phyloP scores from a whole-genome alignment of 1,140 invertebrate genomes.

The Aphaenogaster rudis region DNA sequence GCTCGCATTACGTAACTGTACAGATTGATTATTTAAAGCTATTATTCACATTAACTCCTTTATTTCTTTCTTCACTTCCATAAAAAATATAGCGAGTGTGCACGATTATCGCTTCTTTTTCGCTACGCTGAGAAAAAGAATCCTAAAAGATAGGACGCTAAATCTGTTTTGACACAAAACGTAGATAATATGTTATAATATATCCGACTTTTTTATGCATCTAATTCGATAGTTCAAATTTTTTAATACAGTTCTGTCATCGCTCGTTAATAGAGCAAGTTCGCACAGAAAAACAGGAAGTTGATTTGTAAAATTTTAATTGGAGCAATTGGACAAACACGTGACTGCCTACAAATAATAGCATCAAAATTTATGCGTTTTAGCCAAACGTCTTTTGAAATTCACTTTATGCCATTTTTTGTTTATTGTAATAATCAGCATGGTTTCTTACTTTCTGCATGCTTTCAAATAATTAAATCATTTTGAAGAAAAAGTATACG shows the following conservation, averaged over 20 bases:
- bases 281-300: conserved; percentile 14
- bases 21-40: conserved; percentile 58
- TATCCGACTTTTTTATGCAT: conserved; percentile 9
- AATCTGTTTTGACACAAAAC: conserved; percentile 36
- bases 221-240: not conserved
- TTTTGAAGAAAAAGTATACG: not conserved
- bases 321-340: not conserved
- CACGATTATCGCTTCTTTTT: conserved; percentile 38
- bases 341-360: not conserved
- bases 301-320: conserved; percentile 17
- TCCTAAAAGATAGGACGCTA: conserved; percentile 14
- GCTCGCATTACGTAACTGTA: conserved; percentile 50
- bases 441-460: not conserved
- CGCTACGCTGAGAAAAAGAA: conserved; percentile 35
- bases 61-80: conserved; percentile 42
- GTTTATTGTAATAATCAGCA: not conserved
- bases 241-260: conserved; percentile 7
- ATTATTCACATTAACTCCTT: conserved; percentile 59
- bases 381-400: not conserved
- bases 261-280: not conserved
- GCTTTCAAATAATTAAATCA: not conserved
- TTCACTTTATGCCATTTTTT: not conserved
- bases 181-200: conserved; percentile 14
- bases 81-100: conserved; percentile 62
- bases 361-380: not conserved